These are phyloP conservation scores for Sterrhoptilus dennistouni DNA, from an alignment of 2,113 vertebrate genomes.

Conservation along the genomic window DNA sequence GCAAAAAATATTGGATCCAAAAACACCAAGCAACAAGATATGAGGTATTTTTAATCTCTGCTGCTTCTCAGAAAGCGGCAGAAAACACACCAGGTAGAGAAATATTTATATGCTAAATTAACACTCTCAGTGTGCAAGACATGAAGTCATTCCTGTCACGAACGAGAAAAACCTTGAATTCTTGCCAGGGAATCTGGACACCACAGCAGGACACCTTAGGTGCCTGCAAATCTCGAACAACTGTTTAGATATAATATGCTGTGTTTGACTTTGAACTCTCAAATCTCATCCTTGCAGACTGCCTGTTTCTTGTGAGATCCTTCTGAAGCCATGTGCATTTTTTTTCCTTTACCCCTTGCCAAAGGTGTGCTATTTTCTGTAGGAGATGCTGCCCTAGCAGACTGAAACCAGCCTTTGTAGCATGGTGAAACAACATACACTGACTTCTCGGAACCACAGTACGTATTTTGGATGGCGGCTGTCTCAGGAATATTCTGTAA, in stretches of 20 bases:
- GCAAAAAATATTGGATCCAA: not conserved
- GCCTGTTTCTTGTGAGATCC: not conserved
- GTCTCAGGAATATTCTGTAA: not conserved
- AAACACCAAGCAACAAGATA: not conserved
- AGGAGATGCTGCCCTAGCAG: not conserved
- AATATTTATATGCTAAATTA: conserved; percentile 5
- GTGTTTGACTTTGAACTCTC: conserved; percentile 4
- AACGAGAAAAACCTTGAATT: conserved; percentile 12
- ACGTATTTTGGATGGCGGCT: not conserved
- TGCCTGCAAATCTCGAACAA: conserved; percentile 15
- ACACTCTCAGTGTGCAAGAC: conserved; percentile 32
- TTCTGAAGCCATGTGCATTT: not conserved
- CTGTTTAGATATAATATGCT: not conserved
- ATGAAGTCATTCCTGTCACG: not conserved
- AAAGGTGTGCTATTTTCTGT: not conserved
- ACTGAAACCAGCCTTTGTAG: not conserved
- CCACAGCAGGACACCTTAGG: not conserved
- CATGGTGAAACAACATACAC: not conserved
- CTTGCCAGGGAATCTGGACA: conserved; percentile 33
- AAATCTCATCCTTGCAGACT: not conserved
- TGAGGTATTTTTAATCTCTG: not conserved
- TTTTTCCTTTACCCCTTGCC: not conserved
- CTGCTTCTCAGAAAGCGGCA: conserved; percentile 5
- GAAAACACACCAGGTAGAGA: not conserved
- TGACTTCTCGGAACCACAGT: not conserved